Conservation (phyloP, 2,888 invertebrate genomes). For the Ophion obscuratus region DNA sequence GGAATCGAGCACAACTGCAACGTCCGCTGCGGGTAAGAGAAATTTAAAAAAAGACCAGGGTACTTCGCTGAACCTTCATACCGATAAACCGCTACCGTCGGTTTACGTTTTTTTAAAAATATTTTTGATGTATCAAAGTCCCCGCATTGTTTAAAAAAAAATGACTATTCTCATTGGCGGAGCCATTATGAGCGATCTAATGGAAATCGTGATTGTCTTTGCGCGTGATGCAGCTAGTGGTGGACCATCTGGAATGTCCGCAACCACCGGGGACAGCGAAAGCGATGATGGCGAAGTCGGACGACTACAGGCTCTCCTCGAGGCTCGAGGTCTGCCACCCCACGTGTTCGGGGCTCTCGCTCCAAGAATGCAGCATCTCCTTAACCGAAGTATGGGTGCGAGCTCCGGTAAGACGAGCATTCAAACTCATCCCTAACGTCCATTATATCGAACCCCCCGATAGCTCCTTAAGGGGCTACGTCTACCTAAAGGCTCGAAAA, state of each 20-base stretch:
- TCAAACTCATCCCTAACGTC: not conserved
- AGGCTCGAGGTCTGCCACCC: constrained; percentile 97
- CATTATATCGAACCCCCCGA: not conserved
- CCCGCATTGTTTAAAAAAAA: not conserved
- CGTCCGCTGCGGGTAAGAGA: constrained; percentile 77
- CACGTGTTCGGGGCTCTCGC: constrained; percentile 98
- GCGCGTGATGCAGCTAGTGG: constrained; percentile 76
- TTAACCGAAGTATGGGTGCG: constrained; percentile 97
- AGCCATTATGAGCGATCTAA: not conserved
- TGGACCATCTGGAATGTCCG: constrained; percentile 83
- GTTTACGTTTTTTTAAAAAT: not conserved
- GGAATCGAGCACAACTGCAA: constrained; percentile 78
- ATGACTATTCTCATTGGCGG: not conserved
- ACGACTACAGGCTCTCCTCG: constrained; percentile 95
- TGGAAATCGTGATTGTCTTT: not conserved
- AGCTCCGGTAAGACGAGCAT: constrained; percentile 87
- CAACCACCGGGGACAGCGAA: constrained; percentile 87
- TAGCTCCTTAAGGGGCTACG: too few species aligned
- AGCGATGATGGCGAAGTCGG: constrained; percentile 98
- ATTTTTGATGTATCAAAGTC: not conserved
- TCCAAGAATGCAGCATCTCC: constrained; percentile 97
- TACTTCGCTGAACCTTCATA: too few species aligned
- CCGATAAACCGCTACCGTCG: too few species aligned
- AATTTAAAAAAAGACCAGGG: constrained; percentile 42
- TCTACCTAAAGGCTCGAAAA: too few species aligned